A percentile compares a stretch with the other conserved stretches of the same genome.
Conservation (phyloP, 1,140 invertebrate species). For the Dufourea novaeangliae region DNA sequence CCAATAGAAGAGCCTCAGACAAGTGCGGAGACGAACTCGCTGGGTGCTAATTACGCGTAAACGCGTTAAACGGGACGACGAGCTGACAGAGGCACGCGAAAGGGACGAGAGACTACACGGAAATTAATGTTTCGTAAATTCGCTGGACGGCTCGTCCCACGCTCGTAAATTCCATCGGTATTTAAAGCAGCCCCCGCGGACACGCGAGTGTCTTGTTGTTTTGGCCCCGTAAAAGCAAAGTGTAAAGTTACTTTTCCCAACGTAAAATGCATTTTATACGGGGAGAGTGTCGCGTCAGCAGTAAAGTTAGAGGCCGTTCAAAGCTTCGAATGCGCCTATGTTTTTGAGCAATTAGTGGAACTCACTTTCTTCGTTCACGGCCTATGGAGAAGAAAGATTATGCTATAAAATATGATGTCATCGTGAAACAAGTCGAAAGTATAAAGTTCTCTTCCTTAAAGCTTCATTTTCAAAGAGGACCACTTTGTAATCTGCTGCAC, state of each 20-base stretch:
- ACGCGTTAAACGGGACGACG: conserved; percentile 22
- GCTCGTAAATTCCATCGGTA: conserved; percentile 34
- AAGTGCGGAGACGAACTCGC: conserved; percentile 27
- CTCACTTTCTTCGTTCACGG: not conserved
- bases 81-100: not conserved
- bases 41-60: conserved; percentile 22
- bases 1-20: too few relatives aligned
- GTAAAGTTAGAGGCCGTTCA: not conserved
- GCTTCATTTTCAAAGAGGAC: not conserved
- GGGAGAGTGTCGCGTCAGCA: not conserved
- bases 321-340: conserved; percentile 1
- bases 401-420: too few relatives aligned
- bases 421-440: not conserved
- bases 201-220: conserved; percentile 18
- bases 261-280: conserved; percentile 18
- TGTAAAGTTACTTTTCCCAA: conserved; percentile 13
- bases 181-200: conserved; percentile 8
- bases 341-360: conserved; percentile 19
- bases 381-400: not conserved
- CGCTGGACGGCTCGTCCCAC: conserved; percentile 8
- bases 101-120: not conserved
- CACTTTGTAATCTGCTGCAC: not conserved
- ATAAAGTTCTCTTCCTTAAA: too few relatives aligned
- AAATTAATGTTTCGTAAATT: conserved; percentile 41
- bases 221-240: conserved; percentile 16